Evolutionary conservation across 2,113 vertebrate genomes (phyloP), one percentile per base, ranked within the genome.

Genomic region (Xyrauchen texanus): DNA sequence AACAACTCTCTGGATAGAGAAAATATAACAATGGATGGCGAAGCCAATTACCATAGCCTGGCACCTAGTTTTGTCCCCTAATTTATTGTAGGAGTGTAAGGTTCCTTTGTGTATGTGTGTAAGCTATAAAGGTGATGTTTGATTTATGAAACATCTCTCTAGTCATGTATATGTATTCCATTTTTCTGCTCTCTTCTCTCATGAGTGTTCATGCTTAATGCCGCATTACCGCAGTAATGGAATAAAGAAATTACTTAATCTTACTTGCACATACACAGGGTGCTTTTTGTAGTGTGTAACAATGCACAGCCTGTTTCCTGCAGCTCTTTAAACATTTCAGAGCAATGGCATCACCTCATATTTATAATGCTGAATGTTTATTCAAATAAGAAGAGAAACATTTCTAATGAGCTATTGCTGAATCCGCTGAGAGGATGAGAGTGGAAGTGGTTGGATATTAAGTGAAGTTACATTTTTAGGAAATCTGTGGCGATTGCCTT

Each of bases 31-130:
- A 86, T 81, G 79, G 76, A 82, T 67, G 72, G 85, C 74, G 83
- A 88, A 89, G 81, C 79, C 87, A 89, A 89, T 91, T 90, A 89
- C 81, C 73, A 63, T 42, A 52, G 72, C 68, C 75, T 3, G 45
- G 82, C 72, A 83, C 55, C 84, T 72, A 80, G 72, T 84, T 89
- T 85, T 86, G 84, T 88, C 87, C 67, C 68, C 74, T 87, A 85
- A 90, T 89, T 90, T 86, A 90, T 83, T 77, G 80, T 79, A 65
- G 21, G 52, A 65, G 62, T 60, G 72, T 76, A 80, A 64, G 60
- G 79, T 58, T 81, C 78, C 70, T 55, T 65, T 81, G 78, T 77
- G 67, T 81, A 71, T 80, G 78, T 88, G 71, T 77, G 77, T n/a
- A 46, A 79, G 77, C 77, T 80, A 85, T 66, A 72, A 84, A 82